phyloP scores from a whole-genome alignment of 2,797 vertebrate genomes.

The Darevskia nairensis region DNA sequence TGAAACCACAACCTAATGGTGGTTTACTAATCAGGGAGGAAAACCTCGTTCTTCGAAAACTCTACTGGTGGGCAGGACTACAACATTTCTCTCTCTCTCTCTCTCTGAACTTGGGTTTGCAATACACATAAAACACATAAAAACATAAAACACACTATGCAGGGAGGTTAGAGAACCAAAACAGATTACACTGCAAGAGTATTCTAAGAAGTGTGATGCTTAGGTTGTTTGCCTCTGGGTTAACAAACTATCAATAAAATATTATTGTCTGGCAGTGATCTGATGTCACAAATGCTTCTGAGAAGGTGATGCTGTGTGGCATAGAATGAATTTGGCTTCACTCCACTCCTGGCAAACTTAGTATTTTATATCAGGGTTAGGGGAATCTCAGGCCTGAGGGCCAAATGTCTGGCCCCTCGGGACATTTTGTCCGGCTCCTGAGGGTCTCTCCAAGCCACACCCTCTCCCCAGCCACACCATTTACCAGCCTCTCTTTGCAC shows the following conservation, averaged over 20 bases:
- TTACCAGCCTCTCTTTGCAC: too few species aligned
- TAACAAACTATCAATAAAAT: neutral
- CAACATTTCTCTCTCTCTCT: neutral
- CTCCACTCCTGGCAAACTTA: too few species aligned
- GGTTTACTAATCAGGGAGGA: conserved; percentile 12
- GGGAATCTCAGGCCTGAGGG: too few species aligned
- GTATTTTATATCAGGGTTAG: neutral
- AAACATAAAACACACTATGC: neutral
- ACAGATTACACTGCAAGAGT: too few species aligned
- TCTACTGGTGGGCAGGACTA: neutral
- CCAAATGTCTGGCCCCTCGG: too few species aligned
- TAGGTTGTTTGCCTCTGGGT: neutral
- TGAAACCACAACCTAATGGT: conserved; percentile 66
- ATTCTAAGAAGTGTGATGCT: neutral
- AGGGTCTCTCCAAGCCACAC: too few species aligned
- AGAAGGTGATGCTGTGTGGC: neutral
- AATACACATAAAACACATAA: neutral
- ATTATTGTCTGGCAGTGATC: neutral
- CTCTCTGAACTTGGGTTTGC: neutral
- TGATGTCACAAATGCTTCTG: neutral
- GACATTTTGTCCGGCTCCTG: too few species aligned
- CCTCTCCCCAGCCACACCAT: too few species aligned
- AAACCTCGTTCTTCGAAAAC: conserved; percentile 33
- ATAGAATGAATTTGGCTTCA: neutral
- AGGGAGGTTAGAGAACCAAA: neutral